Conservation (phyloP, 1,140 invertebrate genomes). For the Scaptomyza hsui region DNA sequence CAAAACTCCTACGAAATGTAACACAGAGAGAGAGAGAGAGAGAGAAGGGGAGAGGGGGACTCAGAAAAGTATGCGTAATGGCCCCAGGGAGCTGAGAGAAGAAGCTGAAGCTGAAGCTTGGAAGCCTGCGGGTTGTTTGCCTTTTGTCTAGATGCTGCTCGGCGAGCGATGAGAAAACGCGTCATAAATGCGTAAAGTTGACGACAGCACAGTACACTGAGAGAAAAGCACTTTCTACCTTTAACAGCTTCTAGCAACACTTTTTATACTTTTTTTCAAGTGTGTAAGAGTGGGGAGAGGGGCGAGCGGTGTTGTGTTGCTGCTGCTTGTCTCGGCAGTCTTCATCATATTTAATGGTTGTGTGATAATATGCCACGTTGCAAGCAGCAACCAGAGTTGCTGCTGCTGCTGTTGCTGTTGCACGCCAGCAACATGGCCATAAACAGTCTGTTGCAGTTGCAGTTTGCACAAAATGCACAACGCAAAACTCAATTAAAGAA, state of each 20-base stretch:
- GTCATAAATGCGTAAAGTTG: conserved; percentile 83
- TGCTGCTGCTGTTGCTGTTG: conserved; percentile 46
- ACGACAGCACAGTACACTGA: conserved; percentile 52
- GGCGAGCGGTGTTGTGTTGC: neutral
- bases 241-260: too few species aligned
- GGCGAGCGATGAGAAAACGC: conserved; percentile 78
- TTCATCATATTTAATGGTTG: conserved; percentile 83
- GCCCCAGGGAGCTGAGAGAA: conserved; percentile 76
- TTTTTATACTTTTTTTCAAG: neutral
- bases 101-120: conserved; percentile 24
- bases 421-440: conserved; percentile 62
- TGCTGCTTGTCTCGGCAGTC: conserved; percentile 66
- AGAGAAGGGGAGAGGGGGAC: conserved; percentile 28
- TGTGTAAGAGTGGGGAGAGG: neutral
- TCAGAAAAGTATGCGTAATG: conserved; percentile 80
- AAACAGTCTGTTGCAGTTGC: conserved; percentile 61
- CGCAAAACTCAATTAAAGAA: conserved; percentile 82
- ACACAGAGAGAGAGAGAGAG: too few species aligned
- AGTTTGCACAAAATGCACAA: conserved; percentile 65
- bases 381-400: conserved; percentile 28
- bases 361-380: conserved; percentile 82
- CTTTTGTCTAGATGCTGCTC: conserved; percentile 62
- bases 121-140: conserved; percentile 60
- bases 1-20: conserved; percentile 10
- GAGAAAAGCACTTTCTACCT: conserved; percentile 4